phyloP scores from a whole-genome alignment of 2,113 vertebrate genomes.

The Labrus mixtus region DNA sequence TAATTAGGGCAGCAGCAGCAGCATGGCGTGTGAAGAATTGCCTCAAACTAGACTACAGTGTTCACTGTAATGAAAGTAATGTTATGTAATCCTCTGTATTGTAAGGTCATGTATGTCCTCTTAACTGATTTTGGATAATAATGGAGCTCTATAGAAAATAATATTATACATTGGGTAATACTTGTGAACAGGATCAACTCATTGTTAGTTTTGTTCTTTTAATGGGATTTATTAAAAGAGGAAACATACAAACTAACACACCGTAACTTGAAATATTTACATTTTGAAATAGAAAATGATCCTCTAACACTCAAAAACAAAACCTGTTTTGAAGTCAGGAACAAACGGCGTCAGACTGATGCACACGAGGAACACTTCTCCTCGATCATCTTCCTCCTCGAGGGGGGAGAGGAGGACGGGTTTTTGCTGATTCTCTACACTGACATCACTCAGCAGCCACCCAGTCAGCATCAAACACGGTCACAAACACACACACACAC shows the following conservation, averaged over 20 bases:
- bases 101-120: neutral
- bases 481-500: conserved; percentile 1
- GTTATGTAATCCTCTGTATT: neutral
- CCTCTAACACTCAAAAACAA: neutral
- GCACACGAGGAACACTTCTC: conserved; percentile 65
- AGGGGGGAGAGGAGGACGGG: neutral
- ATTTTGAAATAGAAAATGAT: neutral
- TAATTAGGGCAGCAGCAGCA: conserved; percentile 3
- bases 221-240: no score
- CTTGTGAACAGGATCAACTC: no score
- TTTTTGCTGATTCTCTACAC: conserved; percentile 24
- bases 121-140: neutral
- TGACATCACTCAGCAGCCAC: conserved; percentile 45
- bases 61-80: neutral
- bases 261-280: neutral
- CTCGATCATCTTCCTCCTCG: conserved; percentile 53
- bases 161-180: no score
- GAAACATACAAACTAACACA: neutral
- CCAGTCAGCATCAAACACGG: conserved; percentile 27
- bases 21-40: neutral
- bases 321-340: neutral
- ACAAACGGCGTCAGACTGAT: neutral
- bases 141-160: no score
- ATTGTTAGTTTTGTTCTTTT: no score
- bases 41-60: neutral